Conservation (phyloP, 2,888 invertebrate genomes). For the Brachynemurus nebulosus region DNA sequence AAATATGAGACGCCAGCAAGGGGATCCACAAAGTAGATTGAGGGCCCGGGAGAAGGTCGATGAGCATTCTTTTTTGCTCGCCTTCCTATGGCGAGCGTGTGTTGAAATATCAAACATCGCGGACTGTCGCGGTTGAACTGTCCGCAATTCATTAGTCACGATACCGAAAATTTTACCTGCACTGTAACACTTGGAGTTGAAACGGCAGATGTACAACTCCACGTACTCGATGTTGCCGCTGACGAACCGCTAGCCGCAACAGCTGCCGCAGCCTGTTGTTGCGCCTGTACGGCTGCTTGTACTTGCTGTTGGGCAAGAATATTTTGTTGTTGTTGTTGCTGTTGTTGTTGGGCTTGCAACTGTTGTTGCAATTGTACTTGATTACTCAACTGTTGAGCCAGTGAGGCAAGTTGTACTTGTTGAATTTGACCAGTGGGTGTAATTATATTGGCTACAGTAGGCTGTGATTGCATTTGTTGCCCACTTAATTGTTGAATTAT, state of each 20-base stretch:
- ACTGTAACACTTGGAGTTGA: constrained; percentile 29
- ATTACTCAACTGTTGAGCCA: constrained; percentile 34
- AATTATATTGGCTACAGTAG: constrained; percentile 62
- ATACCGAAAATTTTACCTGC: constrained; percentile 28
- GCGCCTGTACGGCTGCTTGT: constrained; percentile 32
- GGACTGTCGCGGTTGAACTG: no score
- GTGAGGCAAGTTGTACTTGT: constrained; percentile 69
- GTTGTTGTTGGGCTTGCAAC: constrained; percentile 19
- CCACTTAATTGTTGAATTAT: constrained; percentile 67
- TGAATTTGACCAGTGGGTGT: constrained; percentile 82
- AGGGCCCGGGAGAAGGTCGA: no score
- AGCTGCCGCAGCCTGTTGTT: constrained; percentile 20
- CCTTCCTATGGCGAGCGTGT: no score
- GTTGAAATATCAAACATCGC: no score
- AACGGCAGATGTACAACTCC: constrained; percentile 29
- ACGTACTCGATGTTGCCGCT: constrained; percentile 21
- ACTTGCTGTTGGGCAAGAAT: constrained; percentile 18
- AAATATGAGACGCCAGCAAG: no score
- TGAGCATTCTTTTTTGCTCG: no score
- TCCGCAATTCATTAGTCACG: constrained; percentile 19
- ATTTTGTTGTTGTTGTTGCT: constrained; percentile 20
- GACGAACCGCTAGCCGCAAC: constrained; percentile 20
- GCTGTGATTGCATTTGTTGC: constrained; percentile 46
- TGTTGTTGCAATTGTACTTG: constrained; percentile 26
- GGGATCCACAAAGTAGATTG: no score